Percentiles rank a stretch among this genome's conserved stretches.
phyloP scores from a whole-genome alignment of 2,888 invertebrate genomes.

The Spicauda simplicius region DNA sequence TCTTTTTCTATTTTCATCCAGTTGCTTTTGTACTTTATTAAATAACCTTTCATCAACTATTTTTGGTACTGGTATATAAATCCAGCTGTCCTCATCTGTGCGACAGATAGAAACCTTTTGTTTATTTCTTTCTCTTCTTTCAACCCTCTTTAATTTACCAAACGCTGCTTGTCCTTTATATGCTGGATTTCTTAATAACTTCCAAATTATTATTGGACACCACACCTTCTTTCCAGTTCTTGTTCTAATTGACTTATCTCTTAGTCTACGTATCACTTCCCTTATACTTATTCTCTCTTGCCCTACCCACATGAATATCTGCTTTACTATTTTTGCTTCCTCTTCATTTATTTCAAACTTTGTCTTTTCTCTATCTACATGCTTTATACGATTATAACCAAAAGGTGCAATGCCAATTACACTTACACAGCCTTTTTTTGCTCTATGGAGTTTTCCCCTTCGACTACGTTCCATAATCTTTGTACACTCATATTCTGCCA shows the following conservation, averaged over 20 bases:
- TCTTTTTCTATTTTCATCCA: conserved; percentile 13
- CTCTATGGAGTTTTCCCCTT: background rate
- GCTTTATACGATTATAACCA: conserved; percentile 9
- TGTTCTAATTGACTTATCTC: no score
- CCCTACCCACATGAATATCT: conserved; percentile 6
- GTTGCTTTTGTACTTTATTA: conserved; percentile 8
- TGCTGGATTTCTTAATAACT: no score
- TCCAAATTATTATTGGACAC: no score
- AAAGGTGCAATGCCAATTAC: conserved; percentile 10
- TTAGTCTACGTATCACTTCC: no score
- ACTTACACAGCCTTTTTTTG: conserved; percentile 5
- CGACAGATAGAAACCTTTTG: background rate
- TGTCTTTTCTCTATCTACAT: conserved; percentile 5
- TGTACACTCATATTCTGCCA: conserved; percentile 14
- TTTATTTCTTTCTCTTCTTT: no score
- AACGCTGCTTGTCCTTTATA: no score
- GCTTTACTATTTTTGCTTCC: background rate
- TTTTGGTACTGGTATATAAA: conserved; percentile 10
- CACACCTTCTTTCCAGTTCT: no score
- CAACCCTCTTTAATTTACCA: no score
- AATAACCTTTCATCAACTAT: conserved; percentile 8
- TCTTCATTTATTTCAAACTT: conserved; percentile 17
- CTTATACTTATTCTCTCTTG: no score
- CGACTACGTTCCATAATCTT: conserved; percentile 18
- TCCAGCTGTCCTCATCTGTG: conserved; percentile 3